These are phyloP conservation scores for Bombus confusus DNA, from an alignment of 1,140 invertebrate species.

Conservation along the genomic window DNA sequence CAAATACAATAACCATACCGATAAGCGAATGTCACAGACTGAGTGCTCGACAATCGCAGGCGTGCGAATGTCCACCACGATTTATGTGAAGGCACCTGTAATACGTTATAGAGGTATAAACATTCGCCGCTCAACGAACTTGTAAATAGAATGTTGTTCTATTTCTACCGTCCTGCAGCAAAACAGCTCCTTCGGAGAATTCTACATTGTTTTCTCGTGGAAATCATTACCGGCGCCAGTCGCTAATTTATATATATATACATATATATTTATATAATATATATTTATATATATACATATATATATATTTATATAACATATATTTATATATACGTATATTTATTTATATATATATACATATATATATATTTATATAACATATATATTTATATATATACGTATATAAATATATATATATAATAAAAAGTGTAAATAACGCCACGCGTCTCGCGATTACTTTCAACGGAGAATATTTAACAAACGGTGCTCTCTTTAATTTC, in stretches of 20 bases:
- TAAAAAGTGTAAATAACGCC: conserved; percentile 44
- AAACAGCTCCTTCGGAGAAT: background rate
- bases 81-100: conserved; percentile 49
- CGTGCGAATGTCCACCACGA: background rate
- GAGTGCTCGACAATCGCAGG: background rate
- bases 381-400: background rate
- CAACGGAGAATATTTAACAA: conserved; percentile 32
- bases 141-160: conserved; percentile 22
- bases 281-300: background rate
- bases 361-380: background rate
- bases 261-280: background rate
- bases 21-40: background rate
- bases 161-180: background rate
- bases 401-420: background rate
- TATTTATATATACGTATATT: background rate
- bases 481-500: background rate
- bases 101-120: conserved; percentile 46
- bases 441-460: conserved; percentile 15
- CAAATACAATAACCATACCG: background rate
- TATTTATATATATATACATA: conserved; percentile 11
- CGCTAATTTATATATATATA: background rate
- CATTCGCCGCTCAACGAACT: background rate
- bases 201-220: too few species aligned
- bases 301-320: too few species aligned
- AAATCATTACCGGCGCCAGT: conserved; percentile 23